A percentile compares a stretch with the other conserved stretches of the same genome.
Conservation (phyloP, 1,140 invertebrate genomes). For the Cataglyphis hispanica region DNA sequence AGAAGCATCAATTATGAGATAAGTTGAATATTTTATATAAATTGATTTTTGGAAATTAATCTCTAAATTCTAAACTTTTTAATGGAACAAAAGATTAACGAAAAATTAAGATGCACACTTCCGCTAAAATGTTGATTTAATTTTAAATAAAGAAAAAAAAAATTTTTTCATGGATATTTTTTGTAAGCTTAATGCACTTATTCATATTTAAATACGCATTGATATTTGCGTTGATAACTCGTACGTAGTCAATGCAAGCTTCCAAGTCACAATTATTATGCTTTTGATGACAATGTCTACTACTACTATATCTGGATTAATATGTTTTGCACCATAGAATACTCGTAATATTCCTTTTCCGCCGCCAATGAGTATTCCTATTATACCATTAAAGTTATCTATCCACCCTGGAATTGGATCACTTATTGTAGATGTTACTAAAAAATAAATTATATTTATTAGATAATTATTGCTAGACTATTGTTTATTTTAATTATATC, state of each 20-base stretch:
- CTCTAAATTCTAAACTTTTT: too few relatives aligned
- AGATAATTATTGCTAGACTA: not conserved
- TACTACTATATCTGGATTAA: slow-evolving; percentile 93
- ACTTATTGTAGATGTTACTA: slow-evolving; percentile 89
- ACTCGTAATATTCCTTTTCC: slow-evolving; percentile 95
- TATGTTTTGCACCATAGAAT: slow-evolving; percentile 88
- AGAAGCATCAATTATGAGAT: too few relatives aligned
- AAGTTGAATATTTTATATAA: too few relatives aligned
- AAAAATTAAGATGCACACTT: not conserved
- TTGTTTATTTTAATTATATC: too few relatives aligned
- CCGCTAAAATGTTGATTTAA: slow-evolving; percentile 84
- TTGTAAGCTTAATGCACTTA: not conserved
- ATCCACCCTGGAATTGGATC: slow-evolving; percentile 95
- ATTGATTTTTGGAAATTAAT: too few relatives aligned
- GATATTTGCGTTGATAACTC: slow-evolving; percentile 61
- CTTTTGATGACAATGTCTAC: slow-evolving; percentile 94
- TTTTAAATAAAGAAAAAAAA: slow-evolving; percentile 68
- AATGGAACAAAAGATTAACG: not conserved
- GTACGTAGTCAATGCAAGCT: slow-evolving; percentile 89
- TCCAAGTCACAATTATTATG: slow-evolving; percentile 92
- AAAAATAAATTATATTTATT: not conserved
- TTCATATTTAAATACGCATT: not conserved
- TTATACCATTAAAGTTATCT: slow-evolving; percentile 98
- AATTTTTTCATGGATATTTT: not conserved
- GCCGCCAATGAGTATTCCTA: slow-evolving; percentile 91